Conservation (phyloP, 2,888 invertebrate genomes). For the Drosophila falleni region DNA sequence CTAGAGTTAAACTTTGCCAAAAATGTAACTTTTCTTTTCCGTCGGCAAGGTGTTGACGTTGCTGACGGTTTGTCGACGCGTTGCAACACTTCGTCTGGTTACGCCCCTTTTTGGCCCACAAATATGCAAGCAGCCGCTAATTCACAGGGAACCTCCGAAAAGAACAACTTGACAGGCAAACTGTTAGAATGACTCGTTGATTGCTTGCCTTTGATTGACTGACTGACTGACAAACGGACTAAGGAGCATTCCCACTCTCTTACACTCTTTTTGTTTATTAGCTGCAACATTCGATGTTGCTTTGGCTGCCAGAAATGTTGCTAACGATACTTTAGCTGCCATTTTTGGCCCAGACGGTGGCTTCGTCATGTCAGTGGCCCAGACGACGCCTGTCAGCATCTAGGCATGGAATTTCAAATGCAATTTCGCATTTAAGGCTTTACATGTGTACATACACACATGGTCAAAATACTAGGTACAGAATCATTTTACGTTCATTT, state of each 20-base stretch:
- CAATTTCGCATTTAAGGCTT: slow-evolving; percentile 53
- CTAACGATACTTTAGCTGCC: slow-evolving; percentile 61
- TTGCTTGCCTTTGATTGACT: slow-evolving; percentile 58
- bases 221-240: slow-evolving; percentile 56
- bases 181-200: slow-evolving; percentile 70
- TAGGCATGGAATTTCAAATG: slow-evolving; percentile 71
- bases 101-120: slow-evolving; percentile 42
- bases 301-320: slow-evolving; percentile 61
- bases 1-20: not conserved
- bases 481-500: not conserved
- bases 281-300: slow-evolving; percentile 47
- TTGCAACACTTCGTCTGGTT: slow-evolving; percentile 25
- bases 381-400: slow-evolving; percentile 69
- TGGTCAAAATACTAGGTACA: not conserved
- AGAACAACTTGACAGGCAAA: slow-evolving; percentile 75
- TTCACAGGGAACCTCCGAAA: slow-evolving; percentile 59
- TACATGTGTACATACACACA: not conserved
- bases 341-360: slow-evolving; percentile 44
- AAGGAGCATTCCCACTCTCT: not conserved
- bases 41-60: slow-evolving; percentile 53
- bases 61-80: slow-evolving; percentile 39
- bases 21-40: not conserved
- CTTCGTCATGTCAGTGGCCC: slow-evolving; percentile 60
- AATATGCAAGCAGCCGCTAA: slow-evolving; percentile 67
- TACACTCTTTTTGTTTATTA: slow-evolving; percentile 36